Base-by-base conservation (phyloP, 2,113 vertebrate genomes). In the Erythrolamprus reginae region DNA sequence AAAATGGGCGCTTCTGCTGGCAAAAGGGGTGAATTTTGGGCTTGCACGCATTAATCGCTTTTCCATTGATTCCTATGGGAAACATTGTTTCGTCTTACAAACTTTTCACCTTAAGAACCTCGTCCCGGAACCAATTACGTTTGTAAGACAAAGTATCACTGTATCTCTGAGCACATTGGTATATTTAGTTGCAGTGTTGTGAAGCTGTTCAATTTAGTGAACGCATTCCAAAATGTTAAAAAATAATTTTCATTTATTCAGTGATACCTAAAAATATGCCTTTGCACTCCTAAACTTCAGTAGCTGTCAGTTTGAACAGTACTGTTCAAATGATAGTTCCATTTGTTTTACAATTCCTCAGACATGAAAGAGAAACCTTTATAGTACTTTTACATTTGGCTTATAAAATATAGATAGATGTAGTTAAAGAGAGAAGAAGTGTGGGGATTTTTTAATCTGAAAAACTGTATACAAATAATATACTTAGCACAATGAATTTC, bases 401-500 rank as follows among this genome's bases (percentile, higher is more conserved):
- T 53, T 65, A 65, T 86, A 65, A 65, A 65, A 33, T 33, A 65
- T 65, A 33, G 28, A 28, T 65, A 65, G 28, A 28, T n/a, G 4
- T 90, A 24, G 42, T 91, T 1, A 84, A 84, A 89, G 50, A 55
- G 83, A 93, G 9, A 28, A 58, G 48, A 89, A 55, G 1, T 26
- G 24, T n/a, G n/a, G n/a, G n/a, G n/a, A n/a, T 42, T 89, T 89
- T 82, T 77, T 77, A 92, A 92, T 13, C 83, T 90, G 89, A 89
- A 91, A 42, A 91, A 82, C 94, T 58, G 92, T 94, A 91, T 95
- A 47, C 91, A 52, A 88, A n/a, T 90, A 93, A 89, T 91, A 95
- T 96, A 95, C 89, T 88, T 86, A 95, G 95, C 83, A 86, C 0
- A 85, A 92, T 90, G 89, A 91, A 91, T 93, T 94, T 91, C 87